Evolutionary conservation across 2,888 invertebrate species (phyloP).

Genomic region (Tiphia femorata): DNA sequence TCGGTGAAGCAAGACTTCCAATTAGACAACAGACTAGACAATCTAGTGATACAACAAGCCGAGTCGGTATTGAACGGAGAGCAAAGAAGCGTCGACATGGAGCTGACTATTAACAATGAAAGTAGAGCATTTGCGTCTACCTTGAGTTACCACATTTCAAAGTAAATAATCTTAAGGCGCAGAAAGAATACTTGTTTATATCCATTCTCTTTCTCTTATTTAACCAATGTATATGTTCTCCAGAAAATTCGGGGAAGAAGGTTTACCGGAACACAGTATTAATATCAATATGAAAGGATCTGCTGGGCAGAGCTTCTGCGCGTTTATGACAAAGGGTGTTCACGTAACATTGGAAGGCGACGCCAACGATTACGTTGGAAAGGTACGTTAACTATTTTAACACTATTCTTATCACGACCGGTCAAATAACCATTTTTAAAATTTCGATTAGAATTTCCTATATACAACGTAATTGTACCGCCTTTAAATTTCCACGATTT

Average conservation of each 20-base stretch:
- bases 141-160: slow-evolving; percentile 94
- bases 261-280: slow-evolving; percentile 85
- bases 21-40: slow-evolving; percentile 86
- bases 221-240: no score
- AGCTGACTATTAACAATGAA: slow-evolving; percentile 88
- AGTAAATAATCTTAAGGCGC: slow-evolving; percentile 73
- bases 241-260: slow-evolving; percentile 89
- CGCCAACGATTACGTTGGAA: slow-evolving; percentile 98
- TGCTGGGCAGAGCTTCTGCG: slow-evolving; percentile 99
- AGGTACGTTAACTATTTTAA: no score
- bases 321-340: slow-evolving; percentile 93
- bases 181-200: no score
- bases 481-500: no score
- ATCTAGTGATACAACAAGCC: slow-evolving; percentile 80
- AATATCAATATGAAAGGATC: slow-evolving; percentile 89
- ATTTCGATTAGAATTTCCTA: no score
- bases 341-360: slow-evolving; percentile 94
- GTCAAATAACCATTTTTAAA: no score
- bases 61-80: slow-evolving; percentile 81
- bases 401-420: no score
- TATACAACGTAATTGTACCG: no score
- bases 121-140: slow-evolving; percentile 95
- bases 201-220: no score
- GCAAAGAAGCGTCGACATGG: slow-evolving; percentile 78
- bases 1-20: slow-evolving; percentile 88